Base-by-base conservation (phyloP, 2,888 invertebrate species). In the Oligia strigilis region DNA sequence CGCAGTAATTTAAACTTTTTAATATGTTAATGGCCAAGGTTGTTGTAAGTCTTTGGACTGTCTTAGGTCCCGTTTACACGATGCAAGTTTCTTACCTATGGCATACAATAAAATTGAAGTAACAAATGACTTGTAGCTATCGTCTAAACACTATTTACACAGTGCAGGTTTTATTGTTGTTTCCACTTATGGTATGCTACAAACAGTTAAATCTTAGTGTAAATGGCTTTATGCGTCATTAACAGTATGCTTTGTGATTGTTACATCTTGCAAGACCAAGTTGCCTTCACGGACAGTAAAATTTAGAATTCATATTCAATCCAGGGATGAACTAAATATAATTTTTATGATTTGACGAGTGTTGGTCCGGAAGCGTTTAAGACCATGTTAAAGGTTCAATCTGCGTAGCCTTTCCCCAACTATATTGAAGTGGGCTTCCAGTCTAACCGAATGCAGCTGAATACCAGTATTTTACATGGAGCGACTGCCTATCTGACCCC, bases 181-280 rank as follows among this genome's bases (percentile, higher is more conserved):
- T 64, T 64, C 29, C 36, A 36, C 29, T 17, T 29, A 4, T 29
- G 5, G 36, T 19, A 19, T 36, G 36, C 9, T 49, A 49, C 13
- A 49, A 13, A 49, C 49, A 40, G 11, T 40, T 19, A 40, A 36
- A 65, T 40, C 2, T 1, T 5, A 5, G 36, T 65, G 19, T 40
- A 65, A 36, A 65, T 65, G 19, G 19, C 17, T 29, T 62, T 29
- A 40, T 60, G 43, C 46, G 49, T 49, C 80, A 72, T 64, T 55
- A 64, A 72, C 80, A 72, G 58, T 55, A 64, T 65, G 52, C 11
- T 72, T 76, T 58, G 58, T 13, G 58, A 19, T 5, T 55, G 19
- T 19, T 52, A 6, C 14, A 72, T 75, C 19, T 71, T 46, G 73
- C 19, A 36, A 9, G 19, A 73, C 17, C 19, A 55, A 70, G 23